phyloP scores from a whole-genome alignment of 2,113 vertebrate genomes.

The Erpornis zantholeuca region DNA sequence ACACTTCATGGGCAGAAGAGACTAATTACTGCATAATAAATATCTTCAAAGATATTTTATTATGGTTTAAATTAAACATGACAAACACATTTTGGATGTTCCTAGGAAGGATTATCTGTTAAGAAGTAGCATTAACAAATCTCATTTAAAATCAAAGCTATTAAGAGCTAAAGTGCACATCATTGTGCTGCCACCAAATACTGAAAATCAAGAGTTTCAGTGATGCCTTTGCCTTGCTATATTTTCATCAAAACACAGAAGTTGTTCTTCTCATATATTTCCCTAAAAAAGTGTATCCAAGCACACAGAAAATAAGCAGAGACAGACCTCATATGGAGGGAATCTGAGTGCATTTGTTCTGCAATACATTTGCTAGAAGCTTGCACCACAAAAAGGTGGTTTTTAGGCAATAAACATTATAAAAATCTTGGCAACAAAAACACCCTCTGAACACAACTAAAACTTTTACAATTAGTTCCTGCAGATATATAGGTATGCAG shows the following conservation, averaged over 20 bases:
- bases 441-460: background rate
- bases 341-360: background rate
- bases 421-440: background rate
- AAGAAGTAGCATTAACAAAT: background rate
- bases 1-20: background rate
- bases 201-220: background rate
- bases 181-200: background rate
- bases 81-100: background rate
- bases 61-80: background rate
- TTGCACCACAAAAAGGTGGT: background rate
- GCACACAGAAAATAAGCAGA: background rate
- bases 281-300: background rate
- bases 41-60: background rate
- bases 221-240: background rate
- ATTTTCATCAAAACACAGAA: background rate
- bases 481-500: background rate
- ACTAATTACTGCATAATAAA: background rate
- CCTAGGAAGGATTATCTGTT: background rate
- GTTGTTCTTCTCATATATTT: background rate
- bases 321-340: background rate
- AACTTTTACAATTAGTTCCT: background rate
- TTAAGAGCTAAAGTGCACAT: background rate
- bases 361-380: background rate
- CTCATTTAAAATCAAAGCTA: background rate
- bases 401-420: background rate